Percentiles rank a stretch among this genome's conserved stretches.
These are phyloP conservation scores for Zelostemma sp. DNA, from an alignment of 1,140 invertebrate species.

Conservation along the genomic window DNA sequence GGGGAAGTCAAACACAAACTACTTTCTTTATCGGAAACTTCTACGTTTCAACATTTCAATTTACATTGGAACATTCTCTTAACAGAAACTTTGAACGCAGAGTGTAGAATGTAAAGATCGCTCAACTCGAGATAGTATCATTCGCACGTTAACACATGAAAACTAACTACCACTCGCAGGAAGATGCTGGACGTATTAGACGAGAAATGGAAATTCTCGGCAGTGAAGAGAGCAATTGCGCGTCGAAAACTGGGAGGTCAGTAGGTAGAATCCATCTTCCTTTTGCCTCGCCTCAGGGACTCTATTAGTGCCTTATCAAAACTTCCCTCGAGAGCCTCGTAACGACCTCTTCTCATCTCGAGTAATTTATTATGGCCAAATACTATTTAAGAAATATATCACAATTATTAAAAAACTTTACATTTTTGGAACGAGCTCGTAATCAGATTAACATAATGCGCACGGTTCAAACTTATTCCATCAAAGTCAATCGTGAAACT, in stretches of 20 bases:
- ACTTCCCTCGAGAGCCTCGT: constrained; percentile 29
- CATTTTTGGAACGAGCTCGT: neutral
- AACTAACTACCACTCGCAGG: constrained; percentile 31
- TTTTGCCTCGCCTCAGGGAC: constrained; percentile 27
- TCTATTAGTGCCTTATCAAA: constrained; percentile 50
- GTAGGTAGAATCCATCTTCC: constrained; percentile 18
- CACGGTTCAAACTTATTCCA: neutral
- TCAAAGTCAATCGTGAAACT: neutral
- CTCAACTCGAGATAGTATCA: neutral
- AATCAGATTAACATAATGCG: neutral
- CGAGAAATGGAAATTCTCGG: constrained; percentile 24
- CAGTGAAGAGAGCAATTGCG: constrained; percentile 19
- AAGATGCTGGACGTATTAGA: constrained; percentile 11
- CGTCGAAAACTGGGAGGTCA: constrained; percentile 20
- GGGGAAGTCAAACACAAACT: neutral
- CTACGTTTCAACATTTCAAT: neutral
- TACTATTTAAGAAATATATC: constrained; percentile 25
- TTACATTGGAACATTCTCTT: constrained; percentile 1
- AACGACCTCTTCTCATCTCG: constrained; percentile 35
- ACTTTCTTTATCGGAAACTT: neutral
- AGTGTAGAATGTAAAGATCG: constrained; percentile 2
- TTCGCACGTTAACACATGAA: neutral
- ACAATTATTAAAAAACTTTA: neutral
- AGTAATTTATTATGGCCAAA: constrained; percentile 29
- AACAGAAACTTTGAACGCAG: neutral